Evolutionary conservation across 1,140 invertebrate species (phyloP), one percentile per base, ranked within the genome.

Genomic region (Drosophila subpulchrella): DNA sequence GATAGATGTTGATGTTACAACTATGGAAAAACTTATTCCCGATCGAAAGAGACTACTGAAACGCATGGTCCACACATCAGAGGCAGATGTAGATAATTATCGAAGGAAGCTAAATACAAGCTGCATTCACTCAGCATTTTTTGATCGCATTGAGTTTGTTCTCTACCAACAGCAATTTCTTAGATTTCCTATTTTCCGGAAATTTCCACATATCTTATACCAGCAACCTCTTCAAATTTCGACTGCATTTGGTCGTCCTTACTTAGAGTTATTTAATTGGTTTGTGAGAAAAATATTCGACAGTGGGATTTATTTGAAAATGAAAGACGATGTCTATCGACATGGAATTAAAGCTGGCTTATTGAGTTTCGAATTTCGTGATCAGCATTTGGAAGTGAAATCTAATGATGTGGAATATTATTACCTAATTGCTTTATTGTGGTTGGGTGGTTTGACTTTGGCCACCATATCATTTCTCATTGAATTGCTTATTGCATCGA

Each of bases 321-420:
- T 88, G 75, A 80, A 76, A 30, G 75, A 59, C 38, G 76, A 88
- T 48, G 73, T 67, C 4, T 83, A 74, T 46, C 47, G 17, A 10
- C 60, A 80, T 48, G 79, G 83, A 30, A 71, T 88, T 4, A 51
- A 73, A n/a, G 82, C 83, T 8, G 83, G 83, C 6, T 60, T 74
- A 6, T 24, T 86, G 1, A 57, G 36, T 20, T 86, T 75, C n/a
- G 32, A 62, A 7, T 60, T 57, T 39, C 46, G 62, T 1, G 42
- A 76, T 24, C 41, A 41, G 12, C 58, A 82, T 34, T 48, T 75
- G 17, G 51, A 82, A 53, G 83, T 76, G 1, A 53, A 79, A 4
- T 88, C 82, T 6, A 82, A 82, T 54, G 60, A 82, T 60, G 41
- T 88, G 20, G 70, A 86, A 24, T 82, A 82, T 50, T 86, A 88